phyloP scores from a whole-genome alignment of 2,797 vertebrate genomes.

The Sebastes paucispinis region DNA sequence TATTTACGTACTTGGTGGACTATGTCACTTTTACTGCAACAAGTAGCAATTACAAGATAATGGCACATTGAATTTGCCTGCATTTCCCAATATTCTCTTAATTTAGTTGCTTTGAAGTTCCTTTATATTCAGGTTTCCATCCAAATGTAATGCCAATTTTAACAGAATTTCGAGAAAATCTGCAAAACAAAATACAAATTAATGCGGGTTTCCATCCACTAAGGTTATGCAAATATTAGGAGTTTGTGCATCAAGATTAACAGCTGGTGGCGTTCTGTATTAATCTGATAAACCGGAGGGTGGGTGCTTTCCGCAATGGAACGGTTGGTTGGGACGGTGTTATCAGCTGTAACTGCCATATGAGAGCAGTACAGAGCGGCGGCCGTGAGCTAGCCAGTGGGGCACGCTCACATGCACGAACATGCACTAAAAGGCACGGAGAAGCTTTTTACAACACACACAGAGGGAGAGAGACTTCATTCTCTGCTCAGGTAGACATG shows the following conservation, averaged over 20 bases:
- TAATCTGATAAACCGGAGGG: neutral
- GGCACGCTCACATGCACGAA: neutral
- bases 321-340: neutral
- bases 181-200: neutral
- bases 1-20: neutral
- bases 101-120: neutral
- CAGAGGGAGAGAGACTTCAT: neutral
- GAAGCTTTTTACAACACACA: neutral
- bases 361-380: neutral
- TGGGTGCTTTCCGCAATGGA: neutral
- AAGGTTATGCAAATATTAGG: neutral
- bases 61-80: neutral
- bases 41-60: neutral
- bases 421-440: neutral
- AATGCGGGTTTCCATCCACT: neutral
- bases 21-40: neutral
- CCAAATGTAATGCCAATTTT: neutral
- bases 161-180: neutral
- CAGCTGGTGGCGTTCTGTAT: neutral
- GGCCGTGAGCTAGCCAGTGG: accelerated
- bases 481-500: no score
- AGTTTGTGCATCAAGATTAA: neutral
- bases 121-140: neutral
- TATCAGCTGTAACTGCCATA: neutral
- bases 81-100: neutral